A percentile compares a stretch with the other conserved stretches of the same genome.
These are phyloP conservation scores for Stomatorhinus walkeri DNA, from an alignment of 2,797 vertebrate genomes.

Conservation along the genomic window DNA sequence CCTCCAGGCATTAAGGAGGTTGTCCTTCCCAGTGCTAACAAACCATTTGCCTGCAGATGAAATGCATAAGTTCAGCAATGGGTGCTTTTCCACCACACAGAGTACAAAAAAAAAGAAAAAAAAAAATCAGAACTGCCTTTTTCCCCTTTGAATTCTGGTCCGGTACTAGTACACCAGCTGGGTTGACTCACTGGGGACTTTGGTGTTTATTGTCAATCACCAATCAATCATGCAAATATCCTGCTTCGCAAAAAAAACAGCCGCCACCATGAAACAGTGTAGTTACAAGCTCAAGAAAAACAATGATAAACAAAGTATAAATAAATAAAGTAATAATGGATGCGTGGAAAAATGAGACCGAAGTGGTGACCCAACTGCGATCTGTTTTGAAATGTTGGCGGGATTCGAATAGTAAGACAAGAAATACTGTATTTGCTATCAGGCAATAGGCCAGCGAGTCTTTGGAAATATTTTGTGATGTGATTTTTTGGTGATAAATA, in stretches of 20 bases:
- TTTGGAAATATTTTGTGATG: background rate
- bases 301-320: background rate
- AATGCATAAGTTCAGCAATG: background rate
- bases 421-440: background rate
- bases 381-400: background rate
- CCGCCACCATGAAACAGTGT: background rate
- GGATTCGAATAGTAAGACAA: background rate
- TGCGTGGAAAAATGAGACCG: background rate
- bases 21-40: constrained; percentile 78
- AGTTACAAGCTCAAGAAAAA: background rate
- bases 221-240: background rate
- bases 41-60: constrained; percentile 68
- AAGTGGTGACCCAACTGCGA: background rate
- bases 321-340: background rate
- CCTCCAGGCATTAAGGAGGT: constrained; percentile 74
- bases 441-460: background rate
- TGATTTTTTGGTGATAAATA: background rate
- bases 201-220: background rate
- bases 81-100: background rate
- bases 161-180: background rate
- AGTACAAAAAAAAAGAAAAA: too few species aligned
- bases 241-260: background rate
- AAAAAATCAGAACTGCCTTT: background rate
- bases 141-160: background rate
- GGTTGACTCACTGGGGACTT: background rate